Conservation (phyloP, 2,888 invertebrate genomes). For the Tuta absoluta region DNA sequence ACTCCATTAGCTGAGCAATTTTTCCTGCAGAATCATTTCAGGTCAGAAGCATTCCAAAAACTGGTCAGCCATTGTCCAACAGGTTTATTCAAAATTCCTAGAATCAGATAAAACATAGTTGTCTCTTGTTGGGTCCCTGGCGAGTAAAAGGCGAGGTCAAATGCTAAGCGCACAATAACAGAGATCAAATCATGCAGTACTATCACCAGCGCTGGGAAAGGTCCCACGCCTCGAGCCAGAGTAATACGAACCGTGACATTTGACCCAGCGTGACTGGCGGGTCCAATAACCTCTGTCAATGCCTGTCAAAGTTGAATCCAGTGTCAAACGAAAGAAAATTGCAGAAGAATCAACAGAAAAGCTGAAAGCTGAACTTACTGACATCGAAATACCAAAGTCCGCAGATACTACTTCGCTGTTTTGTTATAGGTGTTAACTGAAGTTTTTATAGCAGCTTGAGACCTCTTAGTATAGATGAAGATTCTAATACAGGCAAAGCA, state of each 20-base stretch:
- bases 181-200: conserved; percentile 7
- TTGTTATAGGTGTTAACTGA: neutral
- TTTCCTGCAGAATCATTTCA: neutral
- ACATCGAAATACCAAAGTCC: neutral
- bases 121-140: neutral
- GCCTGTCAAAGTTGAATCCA: neutral
- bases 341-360: neutral
- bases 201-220: conserved; percentile 14
- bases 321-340: neutral
- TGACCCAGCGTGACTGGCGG: conserved; percentile 1
- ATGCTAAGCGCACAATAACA: conserved; percentile 17
- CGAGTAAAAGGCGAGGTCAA: conserved; percentile 25
- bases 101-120: neutral
- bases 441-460: neutral
- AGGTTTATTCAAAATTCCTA: neutral
- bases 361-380: neutral
- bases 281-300: conserved; percentile 2
- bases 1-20: neutral
- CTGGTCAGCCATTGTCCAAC: neutral
- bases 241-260: neutral
- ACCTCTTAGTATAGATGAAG: neutral
- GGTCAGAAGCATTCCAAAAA: neutral
- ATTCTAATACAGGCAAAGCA: neutral
- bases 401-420: no score
- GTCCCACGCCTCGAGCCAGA: conserved; percentile 14